These are phyloP conservation scores for Drosophila funebris DNA, from an alignment of 1,140 invertebrate species.

Conservation along the genomic window DNA sequence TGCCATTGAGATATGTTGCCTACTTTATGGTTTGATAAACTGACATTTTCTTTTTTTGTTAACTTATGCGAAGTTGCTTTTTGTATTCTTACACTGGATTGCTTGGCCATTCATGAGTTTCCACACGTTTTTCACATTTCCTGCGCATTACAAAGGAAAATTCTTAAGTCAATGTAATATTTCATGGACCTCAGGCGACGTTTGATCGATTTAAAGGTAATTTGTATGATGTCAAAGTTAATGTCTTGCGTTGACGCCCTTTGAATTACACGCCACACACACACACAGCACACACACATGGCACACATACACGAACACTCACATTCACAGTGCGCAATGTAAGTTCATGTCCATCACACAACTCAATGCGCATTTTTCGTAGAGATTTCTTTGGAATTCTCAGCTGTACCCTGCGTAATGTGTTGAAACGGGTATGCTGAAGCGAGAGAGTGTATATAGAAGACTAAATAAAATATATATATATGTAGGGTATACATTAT, in stretches of 20 bases:
- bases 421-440: not conserved
- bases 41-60: not conserved
- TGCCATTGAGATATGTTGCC: conserved; percentile 1
- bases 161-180: conserved; percentile 19
- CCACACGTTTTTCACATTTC: conserved; percentile 19
- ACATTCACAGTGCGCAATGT: conserved; percentile 1
- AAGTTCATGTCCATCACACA: conserved; percentile 21
- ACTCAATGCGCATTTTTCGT: conserved; percentile 17
- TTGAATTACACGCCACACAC: conserved; percentile 11
- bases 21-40: not conserved
- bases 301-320: not conserved
- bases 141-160: conserved; percentile 4
- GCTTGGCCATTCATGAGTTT: not conserved
- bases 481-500: no score
- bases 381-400: conserved; percentile 11
- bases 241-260: conserved; percentile 39
- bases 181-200: conserved; percentile 11
- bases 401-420: not conserved
- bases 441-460: no score
- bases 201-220: conserved; percentile 40
- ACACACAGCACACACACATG: not conserved
- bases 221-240: conserved; percentile 50
- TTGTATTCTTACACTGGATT: conserved; percentile 12
- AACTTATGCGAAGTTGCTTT: not conserved
- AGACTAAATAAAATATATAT: no score